Base-by-base conservation (phyloP, 2,113 vertebrate genomes). In the Globicephala melas region DNA sequence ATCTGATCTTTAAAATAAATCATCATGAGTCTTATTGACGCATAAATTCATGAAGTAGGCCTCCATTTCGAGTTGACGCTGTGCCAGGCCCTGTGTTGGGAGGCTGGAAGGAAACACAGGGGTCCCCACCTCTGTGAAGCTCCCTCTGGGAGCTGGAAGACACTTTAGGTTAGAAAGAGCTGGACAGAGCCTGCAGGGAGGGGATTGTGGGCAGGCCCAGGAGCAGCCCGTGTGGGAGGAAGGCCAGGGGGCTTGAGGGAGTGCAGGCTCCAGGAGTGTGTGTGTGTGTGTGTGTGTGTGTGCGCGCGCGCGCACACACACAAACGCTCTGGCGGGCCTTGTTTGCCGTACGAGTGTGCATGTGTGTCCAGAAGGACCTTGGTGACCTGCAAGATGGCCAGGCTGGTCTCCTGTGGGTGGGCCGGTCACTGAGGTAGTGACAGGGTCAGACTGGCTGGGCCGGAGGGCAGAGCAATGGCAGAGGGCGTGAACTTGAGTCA, bases 1-100 rank as follows among this genome's bases (percentile, higher is more conserved):
- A 47, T 96, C 23, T 67, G 55, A 47, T n/a, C 60, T 71, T 58
- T 33, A 20, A 89, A 85, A 58, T 38, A 89, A 74, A 60, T 18
- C 18, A 14, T 41, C 36, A 4, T 12, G 17, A 13, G 14, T 38
- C 50, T 80, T 26, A 36, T 14, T n/a, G 31, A 73, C 33, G 62
- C 88, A 60, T 86, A 44, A 83, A 0, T 33, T 77, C n/a, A 41
- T 47, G 25, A 71, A 36, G 15, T 44, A 36, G 55, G 31, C 68
- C 7, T 81, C 47, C 77, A 33, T 38, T 67, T 47, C 20, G 9
- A 47, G 53, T 67, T 4, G 33, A 12, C 21, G 55, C 71, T 81
- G 41, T 73, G 44, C 8, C 3, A 13, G 36, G 21, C 12, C 53
- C 67, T 10, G 38, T 17, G 38, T n/a, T 58, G 17, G 21, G 15